Conservation (phyloP, 2,113 vertebrate genomes). For the Anguilla japonica region DNA sequence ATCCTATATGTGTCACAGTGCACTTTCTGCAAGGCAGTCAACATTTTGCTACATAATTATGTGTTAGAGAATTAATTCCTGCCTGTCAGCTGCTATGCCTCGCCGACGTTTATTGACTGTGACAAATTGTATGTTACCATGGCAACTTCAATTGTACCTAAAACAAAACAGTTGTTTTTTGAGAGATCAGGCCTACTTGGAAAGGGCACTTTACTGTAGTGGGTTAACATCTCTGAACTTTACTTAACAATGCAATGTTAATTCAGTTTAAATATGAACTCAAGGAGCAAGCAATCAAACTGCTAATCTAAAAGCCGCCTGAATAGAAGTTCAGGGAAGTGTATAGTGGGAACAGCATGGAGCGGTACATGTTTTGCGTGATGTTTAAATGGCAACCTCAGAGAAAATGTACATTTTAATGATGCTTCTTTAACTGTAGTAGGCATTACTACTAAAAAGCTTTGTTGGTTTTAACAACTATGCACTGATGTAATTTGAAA, state of each 20-base stretch:
- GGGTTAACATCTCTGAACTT: conserved; percentile 5
- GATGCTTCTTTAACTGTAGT: neutral
- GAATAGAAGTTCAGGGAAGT: neutral
- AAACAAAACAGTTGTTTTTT: conserved; percentile 50
- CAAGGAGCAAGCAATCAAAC: neutral
- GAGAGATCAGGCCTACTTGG: conserved; percentile 74
- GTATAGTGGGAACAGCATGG: neutral
- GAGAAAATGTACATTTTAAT: neutral
- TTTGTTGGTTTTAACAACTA: neutral
- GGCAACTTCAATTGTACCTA: conserved; percentile 78
- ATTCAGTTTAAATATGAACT: neutral
- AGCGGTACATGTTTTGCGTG: neutral
- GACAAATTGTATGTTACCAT: conserved; percentile 85
- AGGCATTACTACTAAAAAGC: neutral
- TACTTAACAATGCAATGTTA: conserved; percentile 1
- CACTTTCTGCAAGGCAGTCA: conserved; percentile 89
- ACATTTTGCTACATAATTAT: conserved; percentile 95
- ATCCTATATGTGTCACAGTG: conserved; percentile 84
- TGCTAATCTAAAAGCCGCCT: neutral
- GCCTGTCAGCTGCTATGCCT: conserved; percentile 85
- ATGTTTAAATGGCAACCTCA: no score
- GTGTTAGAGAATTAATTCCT: conserved; percentile 93
- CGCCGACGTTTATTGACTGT: conserved; percentile 81
- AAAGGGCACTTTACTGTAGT: conserved; percentile 53
- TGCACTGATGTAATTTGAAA: neutral